Percentiles rank a stretch among this genome's conserved stretches.
phyloP scores from a whole-genome alignment of 1,140 invertebrate genomes.

The Babylonia areolata region DNA sequence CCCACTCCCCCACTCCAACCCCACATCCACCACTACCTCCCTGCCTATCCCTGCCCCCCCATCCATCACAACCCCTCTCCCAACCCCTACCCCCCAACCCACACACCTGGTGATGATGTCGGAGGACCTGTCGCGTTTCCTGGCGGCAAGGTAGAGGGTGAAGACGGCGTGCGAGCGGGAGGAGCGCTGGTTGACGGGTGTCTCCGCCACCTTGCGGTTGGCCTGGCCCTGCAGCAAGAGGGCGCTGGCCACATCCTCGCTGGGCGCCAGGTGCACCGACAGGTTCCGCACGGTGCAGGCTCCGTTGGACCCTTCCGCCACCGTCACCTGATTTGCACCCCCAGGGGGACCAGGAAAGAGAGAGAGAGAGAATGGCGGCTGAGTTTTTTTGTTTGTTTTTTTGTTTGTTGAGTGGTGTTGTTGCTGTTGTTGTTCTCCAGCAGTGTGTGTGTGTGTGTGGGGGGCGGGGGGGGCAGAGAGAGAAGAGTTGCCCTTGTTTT shows the following conservation, averaged over 20 bases:
- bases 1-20: too few relatives aligned
- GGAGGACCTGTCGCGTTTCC: slow-evolving; percentile 75
- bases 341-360: not conserved
- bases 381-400: too few relatives aligned
- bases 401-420: too few relatives aligned
- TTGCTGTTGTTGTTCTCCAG: too few relatives aligned
- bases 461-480: too few relatives aligned
- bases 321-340: slow-evolving; percentile 72
- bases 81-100: not conserved
- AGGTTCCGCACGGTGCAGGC: slow-evolving; percentile 80
- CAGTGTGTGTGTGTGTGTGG: too few relatives aligned
- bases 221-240: slow-evolving; percentile 80
- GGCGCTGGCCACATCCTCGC: slow-evolving; percentile 81
- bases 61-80: too few relatives aligned
- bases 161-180: slow-evolving; percentile 84
- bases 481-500: too few relatives aligned
- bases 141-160: slow-evolving; percentile 80
- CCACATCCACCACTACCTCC: too few relatives aligned
- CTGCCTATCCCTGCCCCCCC: too few relatives aligned
- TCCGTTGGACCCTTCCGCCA: slow-evolving; percentile 80
- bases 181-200: slow-evolving; percentile 75
- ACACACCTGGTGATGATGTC: slow-evolving; percentile 69
- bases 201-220: slow-evolving; percentile 81
- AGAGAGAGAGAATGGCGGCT: too few relatives aligned
- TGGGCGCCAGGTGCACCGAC: slow-evolving; percentile 78